Conservation (phyloP, 2,888 invertebrate genomes). For the Aphodius granarius region DNA sequence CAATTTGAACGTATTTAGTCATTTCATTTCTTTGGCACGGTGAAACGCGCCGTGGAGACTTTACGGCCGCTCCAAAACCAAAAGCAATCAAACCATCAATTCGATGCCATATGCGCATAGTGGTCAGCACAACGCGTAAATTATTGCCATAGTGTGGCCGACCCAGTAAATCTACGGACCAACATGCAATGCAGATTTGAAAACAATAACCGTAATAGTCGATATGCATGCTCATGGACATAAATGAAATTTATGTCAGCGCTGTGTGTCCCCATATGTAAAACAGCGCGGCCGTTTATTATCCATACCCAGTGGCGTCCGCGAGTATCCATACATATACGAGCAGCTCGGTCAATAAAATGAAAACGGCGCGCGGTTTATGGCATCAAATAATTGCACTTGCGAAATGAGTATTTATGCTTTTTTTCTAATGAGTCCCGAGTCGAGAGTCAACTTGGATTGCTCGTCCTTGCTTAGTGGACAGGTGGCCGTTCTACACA, state of each 20-base stretch:
- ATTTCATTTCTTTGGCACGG: neutral
- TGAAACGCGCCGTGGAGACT: neutral
- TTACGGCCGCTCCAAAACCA: neutral
- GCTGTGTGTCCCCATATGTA: constrained; percentile 13
- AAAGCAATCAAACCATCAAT: neutral
- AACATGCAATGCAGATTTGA: constrained; percentile 3
- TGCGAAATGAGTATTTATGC: constrained; percentile 1
- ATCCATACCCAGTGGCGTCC: constrained; percentile 9
- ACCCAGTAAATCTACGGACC: constrained; percentile 7
- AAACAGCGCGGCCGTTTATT: constrained; percentile 9
- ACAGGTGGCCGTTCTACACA: neutral
- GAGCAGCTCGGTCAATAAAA: constrained; percentile 2
- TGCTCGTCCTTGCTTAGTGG: neutral
- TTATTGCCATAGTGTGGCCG: neutral
- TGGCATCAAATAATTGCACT: constrained; percentile 7
- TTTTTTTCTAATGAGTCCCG: neutral
- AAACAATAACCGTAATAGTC: constrained; percentile 15
- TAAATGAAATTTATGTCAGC: constrained; percentile 11
- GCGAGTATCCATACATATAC: neutral
- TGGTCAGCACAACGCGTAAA: neutral
- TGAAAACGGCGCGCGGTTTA: constrained; percentile 3
- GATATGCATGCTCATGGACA: constrained; percentile 13
- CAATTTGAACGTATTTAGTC: neutral
- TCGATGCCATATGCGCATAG: neutral
- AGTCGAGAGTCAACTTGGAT: neutral